phyloP scores from a whole-genome alignment of 2,797 vertebrate genomes.

The Numenius phaeopus region DNA sequence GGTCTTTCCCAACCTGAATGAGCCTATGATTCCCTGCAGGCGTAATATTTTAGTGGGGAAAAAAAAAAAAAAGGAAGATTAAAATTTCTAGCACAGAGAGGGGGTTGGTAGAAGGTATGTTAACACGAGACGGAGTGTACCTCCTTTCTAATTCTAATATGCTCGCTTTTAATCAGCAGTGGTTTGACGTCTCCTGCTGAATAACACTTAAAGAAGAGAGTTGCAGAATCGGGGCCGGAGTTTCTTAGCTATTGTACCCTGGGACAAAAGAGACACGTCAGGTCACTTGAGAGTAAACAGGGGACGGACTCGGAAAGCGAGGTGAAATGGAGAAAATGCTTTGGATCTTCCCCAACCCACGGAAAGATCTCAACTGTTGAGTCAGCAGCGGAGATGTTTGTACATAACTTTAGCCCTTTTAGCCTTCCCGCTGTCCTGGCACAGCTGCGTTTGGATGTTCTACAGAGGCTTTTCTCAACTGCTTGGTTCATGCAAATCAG shows the following conservation, averaged over 20 bases:
- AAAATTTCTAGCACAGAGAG: not conserved
- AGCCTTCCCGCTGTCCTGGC: not conserved
- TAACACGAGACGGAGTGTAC: not conserved
- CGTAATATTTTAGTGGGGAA: not conserved
- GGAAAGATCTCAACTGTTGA: conserved; percentile 14
- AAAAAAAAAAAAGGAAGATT: not conserved
- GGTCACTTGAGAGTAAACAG: conserved; percentile 47
- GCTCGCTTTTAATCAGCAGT: not conserved
- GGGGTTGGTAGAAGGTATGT: not conserved
- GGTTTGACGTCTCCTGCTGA: not conserved
- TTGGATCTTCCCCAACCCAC: conserved; percentile 21
- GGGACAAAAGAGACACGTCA: conserved; percentile 18
- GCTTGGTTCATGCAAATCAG: not conserved
- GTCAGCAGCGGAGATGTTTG: not conserved
- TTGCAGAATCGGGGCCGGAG: not conserved
- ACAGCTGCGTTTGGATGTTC: not conserved
- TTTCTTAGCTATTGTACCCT: conserved; percentile 36
- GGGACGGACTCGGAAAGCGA: conserved; percentile 9
- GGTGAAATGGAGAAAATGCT: conserved; percentile 33
- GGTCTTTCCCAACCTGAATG: too few species aligned
- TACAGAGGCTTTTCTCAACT: not conserved
- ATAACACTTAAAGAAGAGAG: not conserved
- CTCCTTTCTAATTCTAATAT: conserved; percentile 34
- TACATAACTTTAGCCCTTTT: not conserved
- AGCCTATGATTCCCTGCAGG: not conserved